Evolutionary conservation across 2,113 vertebrate species (phyloP).

Genomic region (Genyomyrus donnyi): DNA sequence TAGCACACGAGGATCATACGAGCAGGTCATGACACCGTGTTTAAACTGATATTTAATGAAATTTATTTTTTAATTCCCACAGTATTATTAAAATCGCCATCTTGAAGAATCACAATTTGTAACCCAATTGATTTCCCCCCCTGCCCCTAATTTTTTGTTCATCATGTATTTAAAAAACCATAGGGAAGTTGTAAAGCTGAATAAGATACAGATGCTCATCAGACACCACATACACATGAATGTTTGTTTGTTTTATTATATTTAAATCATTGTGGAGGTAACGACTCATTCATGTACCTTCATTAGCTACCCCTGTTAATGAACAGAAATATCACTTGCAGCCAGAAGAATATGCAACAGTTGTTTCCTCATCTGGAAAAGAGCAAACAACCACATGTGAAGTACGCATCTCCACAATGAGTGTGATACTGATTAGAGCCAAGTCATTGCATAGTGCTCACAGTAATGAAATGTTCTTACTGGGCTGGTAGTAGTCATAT

Average conservation of each 20-base stretch:
- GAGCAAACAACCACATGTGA: not conserved
- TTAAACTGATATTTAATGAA: not conserved
- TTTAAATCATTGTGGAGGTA: not conserved
- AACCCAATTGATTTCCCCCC: not conserved
- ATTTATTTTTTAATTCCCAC: not conserved
- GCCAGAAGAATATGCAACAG: not conserved
- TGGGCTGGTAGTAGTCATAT: slow-evolving; percentile 21
- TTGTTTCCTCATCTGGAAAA: not conserved
- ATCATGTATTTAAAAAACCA: not conserved
- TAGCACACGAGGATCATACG: no score
- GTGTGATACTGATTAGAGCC: not conserved
- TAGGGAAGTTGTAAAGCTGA: not conserved
- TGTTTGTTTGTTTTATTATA: not conserved
- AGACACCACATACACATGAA: not conserved
- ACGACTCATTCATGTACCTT: not conserved
- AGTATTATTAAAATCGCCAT: not conserved
- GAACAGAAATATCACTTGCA: not conserved
- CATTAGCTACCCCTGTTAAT: not conserved
- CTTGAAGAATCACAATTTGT: not conserved
- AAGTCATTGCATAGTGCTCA: not conserved
- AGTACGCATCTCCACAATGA: not conserved
- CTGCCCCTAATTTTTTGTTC: not conserved
- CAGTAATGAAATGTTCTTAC: not conserved
- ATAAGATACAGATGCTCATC: not conserved
- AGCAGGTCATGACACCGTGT: not conserved